A percentile compares a stretch with the other conserved stretches of the same genome.
Evolutionary conservation across 2,888 invertebrate genomes (phyloP).

Genomic region (Drosophila rellima): DNA sequence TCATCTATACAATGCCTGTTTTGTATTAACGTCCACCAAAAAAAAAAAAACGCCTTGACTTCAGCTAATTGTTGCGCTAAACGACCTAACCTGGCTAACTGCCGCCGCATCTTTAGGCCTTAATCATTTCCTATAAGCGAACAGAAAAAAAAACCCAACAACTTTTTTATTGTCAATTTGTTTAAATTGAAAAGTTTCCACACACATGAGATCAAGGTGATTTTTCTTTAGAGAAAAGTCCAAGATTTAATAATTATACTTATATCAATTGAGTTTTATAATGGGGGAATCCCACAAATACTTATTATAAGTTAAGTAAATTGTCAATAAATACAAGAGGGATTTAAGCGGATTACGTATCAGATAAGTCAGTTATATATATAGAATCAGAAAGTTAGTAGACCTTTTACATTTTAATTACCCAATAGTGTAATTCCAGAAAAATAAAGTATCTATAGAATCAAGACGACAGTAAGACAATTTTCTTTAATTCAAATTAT

Average conservation of each 20-base stretch:
- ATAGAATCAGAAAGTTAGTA: background rate
- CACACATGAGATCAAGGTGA: constrained; percentile 9
- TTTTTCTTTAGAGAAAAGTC: constrained; percentile 7
- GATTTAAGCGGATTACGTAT: background rate
- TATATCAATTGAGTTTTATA: background rate
- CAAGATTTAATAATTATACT: background rate
- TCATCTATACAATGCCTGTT: constrained; percentile 8
- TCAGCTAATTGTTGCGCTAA: constrained; percentile 25
- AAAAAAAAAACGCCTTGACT: constrained; percentile 12
- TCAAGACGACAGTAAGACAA: too few relatives aligned
- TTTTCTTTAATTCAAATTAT: too few relatives aligned
- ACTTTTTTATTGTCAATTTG: constrained; percentile 18
- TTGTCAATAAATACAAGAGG: background rate
- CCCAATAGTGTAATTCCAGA: too few relatives aligned
- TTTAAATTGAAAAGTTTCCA: constrained; percentile 11
- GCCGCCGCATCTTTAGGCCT: constrained; percentile 10
- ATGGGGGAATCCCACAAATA: background rate
- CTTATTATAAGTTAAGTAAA: background rate
- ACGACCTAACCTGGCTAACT: constrained; percentile 20
- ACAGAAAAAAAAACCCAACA: constrained; percentile 12
- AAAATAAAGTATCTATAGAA: too few relatives aligned
- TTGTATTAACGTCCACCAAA: constrained; percentile 11
- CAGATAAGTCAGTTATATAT: background rate
- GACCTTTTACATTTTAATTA: background rate
- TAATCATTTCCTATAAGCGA: constrained; percentile 18